Evolutionary conservation across 2,888 invertebrate species (phyloP).

Genomic region (Agriopis marginaria): DNA sequence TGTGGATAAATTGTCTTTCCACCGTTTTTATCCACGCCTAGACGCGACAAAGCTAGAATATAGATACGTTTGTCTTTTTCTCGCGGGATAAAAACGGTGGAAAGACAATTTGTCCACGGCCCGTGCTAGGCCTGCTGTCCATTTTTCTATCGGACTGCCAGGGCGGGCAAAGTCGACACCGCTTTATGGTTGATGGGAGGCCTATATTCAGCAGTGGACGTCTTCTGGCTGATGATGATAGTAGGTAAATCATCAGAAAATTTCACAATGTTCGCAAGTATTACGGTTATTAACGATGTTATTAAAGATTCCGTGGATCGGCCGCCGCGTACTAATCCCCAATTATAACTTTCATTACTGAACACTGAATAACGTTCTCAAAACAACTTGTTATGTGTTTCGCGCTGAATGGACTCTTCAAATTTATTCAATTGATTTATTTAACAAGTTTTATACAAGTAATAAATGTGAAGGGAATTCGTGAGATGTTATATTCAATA

Average conservation of each 20-base stretch:
- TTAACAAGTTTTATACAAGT: constrained; percentile 13
- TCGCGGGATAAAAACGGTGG: too few relatives aligned
- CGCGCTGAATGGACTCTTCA: constrained; percentile 20
- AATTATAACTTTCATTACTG: constrained; percentile 65
- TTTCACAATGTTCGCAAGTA: neutral
- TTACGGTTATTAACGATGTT: constrained; percentile 39
- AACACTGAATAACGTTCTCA: constrained; percentile 59
- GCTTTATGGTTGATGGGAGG: too few relatives aligned
- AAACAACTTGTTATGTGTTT: constrained; percentile 59
- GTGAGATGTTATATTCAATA: neutral
- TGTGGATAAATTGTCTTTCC: too few relatives aligned
- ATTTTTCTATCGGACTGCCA: too few relatives aligned
- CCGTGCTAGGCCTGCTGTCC: too few relatives aligned
- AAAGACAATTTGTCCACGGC: too few relatives aligned
- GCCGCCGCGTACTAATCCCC: constrained; percentile 64
- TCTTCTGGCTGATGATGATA: too few relatives aligned
- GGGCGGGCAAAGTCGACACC: too few relatives aligned
- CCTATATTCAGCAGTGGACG: too few relatives aligned
- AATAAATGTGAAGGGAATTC: neutral
- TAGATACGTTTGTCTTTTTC: too few relatives aligned
- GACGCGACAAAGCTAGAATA: too few relatives aligned
- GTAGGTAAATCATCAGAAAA: neutral
- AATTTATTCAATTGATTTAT: constrained; percentile 22
- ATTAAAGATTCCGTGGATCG: constrained; percentile 39
- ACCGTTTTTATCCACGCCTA: too few relatives aligned